phyloP scores from a whole-genome alignment of 2,888 invertebrate species.

The Andrena dorsata region DNA sequence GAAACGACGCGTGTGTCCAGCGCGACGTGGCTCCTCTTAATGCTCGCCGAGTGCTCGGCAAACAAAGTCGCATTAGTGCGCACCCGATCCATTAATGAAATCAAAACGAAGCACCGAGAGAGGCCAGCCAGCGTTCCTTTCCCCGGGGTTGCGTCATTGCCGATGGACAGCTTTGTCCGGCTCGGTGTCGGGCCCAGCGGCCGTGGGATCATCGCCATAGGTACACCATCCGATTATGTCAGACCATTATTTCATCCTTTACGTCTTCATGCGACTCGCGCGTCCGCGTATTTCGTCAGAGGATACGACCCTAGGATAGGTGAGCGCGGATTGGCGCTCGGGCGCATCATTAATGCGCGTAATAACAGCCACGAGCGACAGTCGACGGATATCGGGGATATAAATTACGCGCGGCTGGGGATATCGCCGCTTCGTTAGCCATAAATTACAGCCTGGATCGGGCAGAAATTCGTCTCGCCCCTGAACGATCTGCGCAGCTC shows the following conservation, averaged over 20 bases:
- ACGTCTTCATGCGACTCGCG: slow-evolving; percentile 55
- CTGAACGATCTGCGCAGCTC: slow-evolving; percentile 1
- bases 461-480: slow-evolving; percentile 40
- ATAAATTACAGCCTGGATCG: slow-evolving; percentile 55
- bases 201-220: slow-evolving; percentile 62
- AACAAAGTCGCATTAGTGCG: slow-evolving; percentile 79
- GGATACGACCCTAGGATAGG: slow-evolving; percentile 14
- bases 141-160: slow-evolving; percentile 65
- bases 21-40: slow-evolving; percentile 72
- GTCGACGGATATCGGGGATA: slow-evolving; percentile 64
- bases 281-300: slow-evolving; percentile 63
- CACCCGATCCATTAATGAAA: slow-evolving; percentile 82
- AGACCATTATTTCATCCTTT: slow-evolving; percentile 70
- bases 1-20: slow-evolving; percentile 72
- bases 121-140: slow-evolving; percentile 55
- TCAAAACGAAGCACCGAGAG: slow-evolving; percentile 73
- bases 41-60: slow-evolving; percentile 79
- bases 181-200: slow-evolving; percentile 36
- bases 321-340: slow-evolving; percentile 32
- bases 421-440: slow-evolving; percentile 68
- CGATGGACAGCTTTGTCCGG: slow-evolving; percentile 33
- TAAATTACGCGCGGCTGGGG: slow-evolving; percentile 65
- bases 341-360: slow-evolving; percentile 67
- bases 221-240: slow-evolving; percentile 65
- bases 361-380: slow-evolving; percentile 70